Percentiles rank a stretch among this genome's conserved stretches.
phyloP scores from a whole-genome alignment of 2,797 vertebrate genomes.

The Diglossa cyanea region DNA sequence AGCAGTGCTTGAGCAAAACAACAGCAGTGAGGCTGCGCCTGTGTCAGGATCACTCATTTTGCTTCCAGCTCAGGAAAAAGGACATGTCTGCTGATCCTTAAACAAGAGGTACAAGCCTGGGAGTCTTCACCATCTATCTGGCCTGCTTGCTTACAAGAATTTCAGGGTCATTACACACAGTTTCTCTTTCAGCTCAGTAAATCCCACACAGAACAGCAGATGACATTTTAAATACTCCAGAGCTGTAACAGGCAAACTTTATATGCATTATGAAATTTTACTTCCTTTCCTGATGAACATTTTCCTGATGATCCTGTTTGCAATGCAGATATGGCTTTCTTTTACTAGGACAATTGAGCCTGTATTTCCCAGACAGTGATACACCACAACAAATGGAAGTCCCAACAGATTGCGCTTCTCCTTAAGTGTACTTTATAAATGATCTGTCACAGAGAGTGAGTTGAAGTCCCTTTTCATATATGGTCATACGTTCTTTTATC shows the following conservation, averaged over 20 bases:
- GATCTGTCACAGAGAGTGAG: not conserved
- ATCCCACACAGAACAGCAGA: not conserved
- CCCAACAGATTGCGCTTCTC: not conserved
- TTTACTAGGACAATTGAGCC: conserved; percentile 30
- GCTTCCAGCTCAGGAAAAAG: conserved; percentile 40
- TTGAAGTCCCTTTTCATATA: conserved; percentile 4
- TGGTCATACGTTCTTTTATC: not conserved
- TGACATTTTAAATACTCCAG: conserved; percentile 57
- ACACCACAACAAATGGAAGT: not conserved
- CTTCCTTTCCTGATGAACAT: conserved; percentile 55
- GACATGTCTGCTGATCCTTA: not conserved
- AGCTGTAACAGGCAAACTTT: conserved; percentile 59
- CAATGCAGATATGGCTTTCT: conserved; percentile 23
- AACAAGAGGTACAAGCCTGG: not conserved
- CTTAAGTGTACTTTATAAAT: conserved; percentile 9
- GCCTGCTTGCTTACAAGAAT: not conserved
- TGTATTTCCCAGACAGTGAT: not conserved
- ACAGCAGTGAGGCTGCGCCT: not conserved
- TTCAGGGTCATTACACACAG: conserved; percentile 12
- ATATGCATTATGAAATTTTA: conserved; percentile 55
- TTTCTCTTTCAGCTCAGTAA: not conserved
- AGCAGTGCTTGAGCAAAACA: not conserved
- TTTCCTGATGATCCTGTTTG: conserved; percentile 45
- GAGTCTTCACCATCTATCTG: not conserved
- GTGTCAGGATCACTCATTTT: not conserved